Evolutionary conservation across 2,888 invertebrate genomes (phyloP), one percentile per base, ranked within the genome.

Genomic region (Malthinus flaveolus): DNA sequence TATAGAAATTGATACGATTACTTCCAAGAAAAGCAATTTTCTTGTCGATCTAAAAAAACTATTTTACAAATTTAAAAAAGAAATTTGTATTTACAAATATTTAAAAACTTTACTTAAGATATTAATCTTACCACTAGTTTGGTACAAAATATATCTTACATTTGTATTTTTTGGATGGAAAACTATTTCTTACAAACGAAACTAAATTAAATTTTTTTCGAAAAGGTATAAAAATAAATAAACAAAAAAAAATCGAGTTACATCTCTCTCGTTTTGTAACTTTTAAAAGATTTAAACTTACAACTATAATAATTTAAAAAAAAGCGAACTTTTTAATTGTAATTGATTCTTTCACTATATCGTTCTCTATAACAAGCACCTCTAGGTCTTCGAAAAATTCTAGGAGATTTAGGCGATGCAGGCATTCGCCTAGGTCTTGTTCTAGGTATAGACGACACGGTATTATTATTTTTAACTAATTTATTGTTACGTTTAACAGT

Each of bases 351-450:
- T 48, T 48, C 35, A 15, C 39, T 39, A 45, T 76, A 79, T 77
- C 78, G 75, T 59, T 79, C 78, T 63, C 77, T 72, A 64, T 78
- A 78, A 78, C 78, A 79, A 35, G 77, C 72, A 13, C 78, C 78
- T 47, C 78, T 66, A 3, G 78, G 76, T 62, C 74, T 75, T 34
- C 79, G 65, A 53, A 78, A 67, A 68, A 75, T 76, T 51, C 78
- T 68, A 10, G 79, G 78, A 31, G 77, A 76, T 64, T 75, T 75
- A 2, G 79, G 77, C 32, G 78, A 76, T 1, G 75, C 64, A 6
- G 70, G 71, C 62, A 68, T 66, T 23, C 68, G 63, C 13, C 68
- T 62, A 45, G 67, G 56, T 32, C 66, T 52, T 32, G 67, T 66
- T 49, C 69, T 62, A 46, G 63, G 66, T 7, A 70, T 68, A n/a